These are phyloP conservation scores for Pyrocephalus nanus DNA, from an alignment of 2,797 vertebrate genomes.

Conservation along the genomic window DNA sequence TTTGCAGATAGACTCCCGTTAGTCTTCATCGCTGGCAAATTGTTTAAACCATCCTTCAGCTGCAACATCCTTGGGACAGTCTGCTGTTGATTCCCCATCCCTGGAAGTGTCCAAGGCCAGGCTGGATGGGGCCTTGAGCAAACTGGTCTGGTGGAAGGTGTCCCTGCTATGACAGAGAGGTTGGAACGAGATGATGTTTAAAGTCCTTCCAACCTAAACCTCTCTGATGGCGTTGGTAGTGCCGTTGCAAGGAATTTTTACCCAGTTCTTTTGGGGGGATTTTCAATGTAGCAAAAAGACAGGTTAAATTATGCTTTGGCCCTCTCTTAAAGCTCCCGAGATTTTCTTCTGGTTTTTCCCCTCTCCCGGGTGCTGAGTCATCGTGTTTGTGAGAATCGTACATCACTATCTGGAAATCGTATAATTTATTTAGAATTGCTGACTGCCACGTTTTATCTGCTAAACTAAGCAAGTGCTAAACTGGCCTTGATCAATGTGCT, in stretches of 20 bases:
- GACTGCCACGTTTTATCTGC: constrained; percentile 39
- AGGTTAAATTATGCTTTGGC: background rate
- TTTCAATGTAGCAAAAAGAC: background rate
- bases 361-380: background rate
- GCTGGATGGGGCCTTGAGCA: background rate
- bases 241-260: background rate
- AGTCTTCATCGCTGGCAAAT: background rate
- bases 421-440: background rate
- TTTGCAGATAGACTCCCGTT: background rate
- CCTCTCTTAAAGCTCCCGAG: background rate
- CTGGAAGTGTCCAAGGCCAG: background rate
- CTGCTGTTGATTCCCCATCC: background rate
- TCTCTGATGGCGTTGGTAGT: background rate
- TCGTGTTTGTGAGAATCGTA: background rate
- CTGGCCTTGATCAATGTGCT: constrained; percentile 27
- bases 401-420: background rate
- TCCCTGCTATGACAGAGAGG: background rate
- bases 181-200: background rate
- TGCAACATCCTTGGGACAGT: background rate
- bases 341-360: background rate
- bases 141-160: too few relatives aligned
- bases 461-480: constrained; percentile 25
- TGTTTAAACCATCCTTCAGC: background rate
- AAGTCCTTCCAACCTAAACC: background rate
- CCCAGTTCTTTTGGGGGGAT: background rate